Conservation (phyloP, 2,888 invertebrate genomes). For the Molanna angustata region DNA sequence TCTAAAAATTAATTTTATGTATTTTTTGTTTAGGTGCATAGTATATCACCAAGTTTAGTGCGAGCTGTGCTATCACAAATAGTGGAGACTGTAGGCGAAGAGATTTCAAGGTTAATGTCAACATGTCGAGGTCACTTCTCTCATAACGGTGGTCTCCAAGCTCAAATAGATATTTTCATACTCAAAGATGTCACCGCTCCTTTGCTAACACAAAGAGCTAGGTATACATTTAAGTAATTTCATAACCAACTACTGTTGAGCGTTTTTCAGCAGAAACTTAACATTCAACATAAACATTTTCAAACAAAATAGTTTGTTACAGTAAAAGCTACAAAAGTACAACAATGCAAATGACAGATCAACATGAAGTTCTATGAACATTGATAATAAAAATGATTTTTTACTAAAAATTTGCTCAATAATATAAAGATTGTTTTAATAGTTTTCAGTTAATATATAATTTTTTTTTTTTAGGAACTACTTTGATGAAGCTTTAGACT, state of each 20-base stretch:
- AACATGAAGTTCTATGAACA: too few relatives aligned
- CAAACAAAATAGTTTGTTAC: too few relatives aligned
- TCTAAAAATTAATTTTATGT: neutral
- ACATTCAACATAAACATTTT: too few relatives aligned
- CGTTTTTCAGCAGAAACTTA: too few relatives aligned
- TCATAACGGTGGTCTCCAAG: conserved; percentile 71
- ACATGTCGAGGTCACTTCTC: conserved; percentile 68
- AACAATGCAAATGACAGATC: too few relatives aligned
- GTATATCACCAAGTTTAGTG: conserved; percentile 76
- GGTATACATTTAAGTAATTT: too few relatives aligned
- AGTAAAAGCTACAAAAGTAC: too few relatives aligned
- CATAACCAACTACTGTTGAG: too few relatives aligned
- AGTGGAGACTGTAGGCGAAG: conserved; percentile 90
- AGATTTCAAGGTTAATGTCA: conserved; percentile 82
- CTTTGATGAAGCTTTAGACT: conserved; percentile 78
- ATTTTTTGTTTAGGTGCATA: conserved; percentile 68
- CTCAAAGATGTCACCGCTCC: conserved; percentile 62
- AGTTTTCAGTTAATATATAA: too few relatives aligned
- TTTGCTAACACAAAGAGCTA: conserved; percentile 65
- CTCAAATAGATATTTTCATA: conserved; percentile 71
- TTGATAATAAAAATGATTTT: too few relatives aligned
- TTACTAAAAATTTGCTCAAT: too few relatives aligned
- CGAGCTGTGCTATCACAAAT: conserved; percentile 71
- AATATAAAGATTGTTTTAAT: too few relatives aligned
- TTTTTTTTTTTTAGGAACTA: conserved; percentile 60